Base-by-base conservation (phyloP, 2,888 invertebrate genomes). In the Fragum fragum region DNA sequence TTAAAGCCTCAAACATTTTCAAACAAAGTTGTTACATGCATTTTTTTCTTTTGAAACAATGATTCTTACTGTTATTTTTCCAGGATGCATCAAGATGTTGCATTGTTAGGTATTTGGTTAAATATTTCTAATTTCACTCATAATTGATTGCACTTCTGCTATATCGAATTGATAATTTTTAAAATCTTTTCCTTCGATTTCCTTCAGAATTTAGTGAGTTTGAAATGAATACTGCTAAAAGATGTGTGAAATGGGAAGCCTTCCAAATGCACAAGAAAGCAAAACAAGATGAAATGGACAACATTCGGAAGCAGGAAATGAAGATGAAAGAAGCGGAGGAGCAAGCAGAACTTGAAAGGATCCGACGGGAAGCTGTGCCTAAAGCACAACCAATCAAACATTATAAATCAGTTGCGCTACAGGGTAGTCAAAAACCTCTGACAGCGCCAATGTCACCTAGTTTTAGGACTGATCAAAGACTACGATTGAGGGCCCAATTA, bases 141-240 rank as follows among this genome's bases (percentile, higher is more conserved):
- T n/a, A n/a, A n/a, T n/a, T n/a, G n/a, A n/a, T n/a, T n/a, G n/a
- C n/a, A n/a, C n/a, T n/a, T n/a, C n/a, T n/a, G n/a, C n/a, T n/a
- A n/a, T n/a, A n/a, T n/a, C n/a, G n/a, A n/a, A n/a, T n/a, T n/a
- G n/a, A n/a, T n/a, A n/a, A n/a, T n/a, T n/a, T n/a, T n/a, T n/a
- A n/a, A 26, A 11, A 29, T 21, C 23, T 18, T n/a, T 68, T 26
- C 42, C 42, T 39, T 39, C 21, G 6, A 68, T 42, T n/a, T 21
- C 57, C 83, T 86, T 26, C 92, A 89, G 94, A 94, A 73, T 91
- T 94, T 2, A 94, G 94, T 16, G 96, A 96, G 42, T 96, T 97
- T 94, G 94, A 95, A 5, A 93, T 97, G n/a, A 96, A 96, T 70
- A 96, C 97, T 1, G 96, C 96, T 77, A 95, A 95, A 81, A 94